Evolutionary conservation across 2,797 vertebrate genomes (phyloP), one percentile per base, ranked within the genome.

Genomic region (Otolemur crassicaudatus): DNA sequence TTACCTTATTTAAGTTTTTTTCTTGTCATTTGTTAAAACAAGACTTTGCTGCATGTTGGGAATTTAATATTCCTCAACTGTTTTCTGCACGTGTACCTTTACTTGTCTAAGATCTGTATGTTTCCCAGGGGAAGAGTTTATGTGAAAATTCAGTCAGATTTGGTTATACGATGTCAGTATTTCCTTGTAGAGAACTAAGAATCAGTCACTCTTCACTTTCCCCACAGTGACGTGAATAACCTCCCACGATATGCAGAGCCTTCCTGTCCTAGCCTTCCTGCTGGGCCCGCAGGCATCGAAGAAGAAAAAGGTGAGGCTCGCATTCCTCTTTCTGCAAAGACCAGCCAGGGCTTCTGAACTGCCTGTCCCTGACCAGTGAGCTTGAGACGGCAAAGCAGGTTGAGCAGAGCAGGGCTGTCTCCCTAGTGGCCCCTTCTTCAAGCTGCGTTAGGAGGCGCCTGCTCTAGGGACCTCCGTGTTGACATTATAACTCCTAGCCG

Each of bases 211-310:
- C n/a, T 3, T 96, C 7, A 1, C 79, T 98, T 94, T 95, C 87
- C 96, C 96, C 97, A 88, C 97, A 98, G 98, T 92, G 98, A 98
- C 8, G 86, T 97, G 97, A 98, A 96, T 82, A 98, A 98, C 98
- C 98, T 99, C 98, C 97, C 98, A 19, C 98, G 72, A 61, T 99
- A 91, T 83, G 97, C 98, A 34, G 98, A 99, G 87, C 98, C 98
- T 69, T 98, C 99, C n/a, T 98, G 98, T 82, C 98, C 99, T 49
- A 99, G 96, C 97, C 99, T 99, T 91, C 98, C 99, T 90, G 98
- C 99, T 0, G 98, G 99, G 70, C 98, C 99, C 91, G 97, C 99
- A 84, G 99, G 99, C 96, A 97, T 98, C 86, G 99, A 99, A 63
- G 99, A 99, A 96, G 99, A 98, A 91, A 98, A 98, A 98, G 99